Base-by-base conservation (phyloP, 2,888 invertebrate species). In the Archips xylosteana region DNA sequence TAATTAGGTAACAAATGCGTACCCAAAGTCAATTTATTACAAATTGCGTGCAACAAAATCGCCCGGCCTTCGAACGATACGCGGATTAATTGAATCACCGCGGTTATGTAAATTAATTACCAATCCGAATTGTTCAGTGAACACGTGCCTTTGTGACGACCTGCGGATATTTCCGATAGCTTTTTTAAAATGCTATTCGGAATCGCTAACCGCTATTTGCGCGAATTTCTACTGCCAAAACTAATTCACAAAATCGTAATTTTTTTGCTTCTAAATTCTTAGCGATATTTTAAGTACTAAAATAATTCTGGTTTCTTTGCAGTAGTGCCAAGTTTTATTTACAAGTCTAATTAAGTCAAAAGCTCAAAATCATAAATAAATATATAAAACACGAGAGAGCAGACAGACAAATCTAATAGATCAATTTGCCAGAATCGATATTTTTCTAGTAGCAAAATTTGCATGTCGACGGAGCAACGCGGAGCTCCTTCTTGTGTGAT, bases 51-150 rank as follows among this genome's bases (percentile, higher is more conserved):
- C 57, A 60, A 59, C 67, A 34, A 68, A 68, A 47, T 60, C 34
- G 47, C 15, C 10, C 15, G 49, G 65, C 36, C 34, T n/a, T 60
- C 34, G 45, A 69, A n/a, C 69, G 69, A 69, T 61, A 62, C 61
- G 61, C 36, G 69, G 69, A 69, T 69, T 69, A 69, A 69, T 69
- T 39, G 39, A 42, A 69, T 69, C 69, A 9, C 69, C 39, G 69
- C 49, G 69, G 69, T 69, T 61, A 69, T 69, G 61, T 69, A 62
- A 69, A 69, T 61, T 61, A 69, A 69, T 61, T 69, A 69, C 61
- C n/a, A 61, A 36, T 59, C 49, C 60, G 61, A 69, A 68, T 60
- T 68, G 59, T 68, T 60, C 69, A 61, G 34, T 69, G 69, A 59
- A 59, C 59, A 68, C 49, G 15, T 61, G 8, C 69, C 61, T 69